Percentiles rank a stretch among this genome's conserved stretches.
These are phyloP conservation scores for Odocoileus virginianus DNA, from an alignment of 2,113 vertebrate species.

Conservation along the genomic window DNA sequence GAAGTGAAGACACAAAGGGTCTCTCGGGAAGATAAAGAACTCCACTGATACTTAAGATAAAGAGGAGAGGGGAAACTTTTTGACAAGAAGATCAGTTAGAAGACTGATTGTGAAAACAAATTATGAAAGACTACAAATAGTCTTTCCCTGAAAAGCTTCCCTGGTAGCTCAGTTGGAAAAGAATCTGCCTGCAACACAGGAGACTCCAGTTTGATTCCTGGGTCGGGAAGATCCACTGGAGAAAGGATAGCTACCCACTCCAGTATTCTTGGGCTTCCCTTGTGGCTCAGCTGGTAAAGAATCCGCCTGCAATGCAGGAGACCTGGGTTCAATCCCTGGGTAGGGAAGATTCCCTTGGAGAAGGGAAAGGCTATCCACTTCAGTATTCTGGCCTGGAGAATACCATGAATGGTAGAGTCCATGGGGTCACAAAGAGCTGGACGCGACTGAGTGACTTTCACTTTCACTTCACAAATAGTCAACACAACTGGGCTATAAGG, in stretches of 20 bases:
- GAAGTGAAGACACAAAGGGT: background rate
- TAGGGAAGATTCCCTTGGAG: background rate
- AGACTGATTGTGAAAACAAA: background rate
- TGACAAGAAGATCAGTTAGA: background rate
- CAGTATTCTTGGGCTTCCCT: background rate
- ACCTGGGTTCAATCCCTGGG: background rate
- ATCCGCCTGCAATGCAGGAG: background rate
- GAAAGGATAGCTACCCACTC: background rate
- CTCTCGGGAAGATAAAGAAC: background rate
- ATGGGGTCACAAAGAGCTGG: background rate
- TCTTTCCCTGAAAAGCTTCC: background rate
- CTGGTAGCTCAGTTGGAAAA: background rate
- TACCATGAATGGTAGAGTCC: background rate
- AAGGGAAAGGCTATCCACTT: background rate
- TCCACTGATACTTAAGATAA: background rate
- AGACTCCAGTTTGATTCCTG: background rate
- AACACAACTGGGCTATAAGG: background rate
- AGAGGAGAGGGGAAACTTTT: background rate
- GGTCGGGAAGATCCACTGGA: background rate
- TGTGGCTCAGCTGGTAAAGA: background rate
- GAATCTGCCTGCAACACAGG: background rate
- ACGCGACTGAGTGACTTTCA: background rate
- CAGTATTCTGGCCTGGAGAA: background rate
- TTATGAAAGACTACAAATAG: background rate
- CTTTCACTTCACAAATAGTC: background rate